A percentile compares a stretch with the other conserved stretches of the same genome.
These are phyloP conservation scores for Brachionus plicatilis DNA, from an alignment of 1,140 invertebrate species.

Conservation along the genomic window DNA sequence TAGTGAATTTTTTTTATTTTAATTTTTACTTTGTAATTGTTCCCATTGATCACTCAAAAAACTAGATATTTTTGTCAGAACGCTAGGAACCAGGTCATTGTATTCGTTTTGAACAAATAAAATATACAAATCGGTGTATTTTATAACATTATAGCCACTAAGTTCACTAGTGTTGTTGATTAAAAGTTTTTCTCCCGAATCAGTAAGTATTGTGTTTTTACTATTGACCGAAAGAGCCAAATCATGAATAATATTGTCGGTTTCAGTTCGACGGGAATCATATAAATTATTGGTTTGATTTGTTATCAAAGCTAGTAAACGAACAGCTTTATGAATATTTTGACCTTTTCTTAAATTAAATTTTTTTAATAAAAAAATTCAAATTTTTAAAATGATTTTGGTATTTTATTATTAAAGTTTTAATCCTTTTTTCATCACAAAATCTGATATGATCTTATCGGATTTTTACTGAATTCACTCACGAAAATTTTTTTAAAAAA, in stretches of 20 bases:
- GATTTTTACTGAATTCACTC: no score
- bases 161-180: not conserved
- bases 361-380: not conserved
- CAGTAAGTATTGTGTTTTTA: not conserved
- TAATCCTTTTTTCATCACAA: no score
- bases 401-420: no score
- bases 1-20: not conserved
- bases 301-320: not conserved
- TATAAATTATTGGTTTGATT: not conserved
- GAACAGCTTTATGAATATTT: not conserved
- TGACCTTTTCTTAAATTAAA: not conserved
- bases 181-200: not conserved
- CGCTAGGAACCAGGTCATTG: not conserved
- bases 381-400: no score
- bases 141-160: not conserved
- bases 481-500: no score
- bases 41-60: conserved; percentile 26
- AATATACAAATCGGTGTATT: not conserved
- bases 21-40: not conserved
- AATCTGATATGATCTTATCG: no score
- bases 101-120: not conserved
- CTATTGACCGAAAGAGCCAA: not conserved
- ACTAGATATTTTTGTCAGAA: not conserved
- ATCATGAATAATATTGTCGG: not conserved
- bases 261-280: not conserved